phyloP scores from a whole-genome alignment of 2,888 invertebrate species.

The Gandaritis pyraliata region DNA sequence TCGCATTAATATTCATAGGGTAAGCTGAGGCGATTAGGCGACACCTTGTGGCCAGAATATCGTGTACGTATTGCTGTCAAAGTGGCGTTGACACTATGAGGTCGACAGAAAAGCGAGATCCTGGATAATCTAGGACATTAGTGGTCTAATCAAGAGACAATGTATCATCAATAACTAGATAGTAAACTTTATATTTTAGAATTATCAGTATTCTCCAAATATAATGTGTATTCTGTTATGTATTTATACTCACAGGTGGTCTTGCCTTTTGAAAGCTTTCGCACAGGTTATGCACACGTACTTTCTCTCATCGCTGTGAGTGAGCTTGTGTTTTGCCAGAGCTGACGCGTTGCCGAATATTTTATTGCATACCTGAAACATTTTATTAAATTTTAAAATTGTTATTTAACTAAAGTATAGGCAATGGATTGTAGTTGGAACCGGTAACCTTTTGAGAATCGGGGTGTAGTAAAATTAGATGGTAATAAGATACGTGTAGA shows the following conservation, averaged over 20 bases:
- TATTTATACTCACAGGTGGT: conserved; percentile 94
- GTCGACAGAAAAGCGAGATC: background rate
- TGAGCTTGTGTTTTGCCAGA: conserved; percentile 97
- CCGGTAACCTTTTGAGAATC: too few species aligned
- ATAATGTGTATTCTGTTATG: background rate
- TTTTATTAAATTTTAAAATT: background rate
- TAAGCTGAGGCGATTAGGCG: conserved; percentile 58
- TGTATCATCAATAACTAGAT: too few species aligned
- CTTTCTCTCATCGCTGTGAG: conserved; percentile 98
- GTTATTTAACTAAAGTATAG: too few species aligned
- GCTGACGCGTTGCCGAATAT: conserved; percentile 99
- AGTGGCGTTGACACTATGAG: conserved; percentile 16
- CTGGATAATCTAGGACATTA: background rate
- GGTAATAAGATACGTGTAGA: too few species aligned
- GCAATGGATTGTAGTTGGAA: too few species aligned
- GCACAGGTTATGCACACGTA: conserved; percentile 98
- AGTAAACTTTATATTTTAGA: too few species aligned
- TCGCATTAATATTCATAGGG: conserved; percentile 69
- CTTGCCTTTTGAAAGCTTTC: conserved; percentile 99
- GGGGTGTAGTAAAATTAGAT: too few species aligned
- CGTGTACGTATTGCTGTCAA: conserved; percentile 19
- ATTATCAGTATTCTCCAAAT: too few species aligned
- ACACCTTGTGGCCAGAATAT: conserved; percentile 48
- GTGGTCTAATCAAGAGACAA: background rate
- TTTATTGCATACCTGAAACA: conserved; percentile 95